phyloP scores from a whole-genome alignment of 2,888 invertebrate genomes.

The Thalpophila matura region DNA sequence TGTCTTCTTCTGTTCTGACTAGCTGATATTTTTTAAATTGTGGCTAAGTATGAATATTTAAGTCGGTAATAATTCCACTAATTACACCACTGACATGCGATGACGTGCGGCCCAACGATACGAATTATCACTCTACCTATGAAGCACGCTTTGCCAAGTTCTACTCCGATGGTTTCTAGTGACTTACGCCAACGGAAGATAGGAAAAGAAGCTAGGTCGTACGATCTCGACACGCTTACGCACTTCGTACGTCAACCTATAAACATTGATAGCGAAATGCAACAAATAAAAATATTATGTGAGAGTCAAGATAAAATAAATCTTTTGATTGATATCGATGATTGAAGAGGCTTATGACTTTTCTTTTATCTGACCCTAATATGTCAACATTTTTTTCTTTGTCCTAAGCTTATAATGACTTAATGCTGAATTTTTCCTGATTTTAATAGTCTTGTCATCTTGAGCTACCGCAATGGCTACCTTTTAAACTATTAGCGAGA shows the following conservation, averaged over 20 bases:
- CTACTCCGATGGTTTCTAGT: slow-evolving; percentile 23
- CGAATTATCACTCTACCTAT: slow-evolving; percentile 29
- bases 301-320: slow-evolving; percentile 31
- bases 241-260: slow-evolving; percentile 50
- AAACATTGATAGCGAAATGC: slow-evolving; percentile 52
- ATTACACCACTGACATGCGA: slow-evolving; percentile 23
- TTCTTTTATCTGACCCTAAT: slow-evolving; percentile 36
- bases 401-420: neutral
- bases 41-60: neutral
- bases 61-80: slow-evolving; percentile 15
- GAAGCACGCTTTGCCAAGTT: slow-evolving; percentile 37
- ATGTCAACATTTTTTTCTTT: neutral
- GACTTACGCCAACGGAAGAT: slow-evolving; percentile 48
- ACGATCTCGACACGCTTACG: slow-evolving; percentile 56
- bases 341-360: slow-evolving; percentile 36
- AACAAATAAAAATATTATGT: slow-evolving; percentile 50
- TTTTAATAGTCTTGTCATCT: neutral
- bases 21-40: neutral
- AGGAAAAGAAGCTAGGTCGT: slow-evolving; percentile 55
- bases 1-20: no score
- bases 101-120: slow-evolving; percentile 34
- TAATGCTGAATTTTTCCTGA: neutral
- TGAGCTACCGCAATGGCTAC: neutral
- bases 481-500: no score
- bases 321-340: slow-evolving; percentile 34